These are phyloP conservation scores for Nicator chloris DNA, from an alignment of 2,113 vertebrate species.

Conservation along the genomic window DNA sequence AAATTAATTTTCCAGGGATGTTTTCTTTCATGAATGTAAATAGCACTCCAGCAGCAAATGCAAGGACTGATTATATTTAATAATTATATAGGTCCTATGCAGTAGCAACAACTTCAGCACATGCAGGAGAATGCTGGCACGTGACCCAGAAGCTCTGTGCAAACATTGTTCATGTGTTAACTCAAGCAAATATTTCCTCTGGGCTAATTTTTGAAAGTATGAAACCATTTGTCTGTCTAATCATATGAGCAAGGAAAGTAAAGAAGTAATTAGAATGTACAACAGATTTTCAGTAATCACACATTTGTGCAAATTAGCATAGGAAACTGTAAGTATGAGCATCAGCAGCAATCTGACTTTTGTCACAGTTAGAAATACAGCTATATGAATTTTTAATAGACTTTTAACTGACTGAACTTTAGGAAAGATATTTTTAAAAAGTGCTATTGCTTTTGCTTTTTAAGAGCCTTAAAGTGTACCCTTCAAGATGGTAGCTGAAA, in stretches of 20 bases:
- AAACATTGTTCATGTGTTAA: neutral
- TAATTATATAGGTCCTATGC: neutral
- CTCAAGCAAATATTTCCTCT: neutral
- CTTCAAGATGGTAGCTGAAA: neutral
- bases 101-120: neutral
- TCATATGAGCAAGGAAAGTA: neutral
- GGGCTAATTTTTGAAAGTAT: neutral
- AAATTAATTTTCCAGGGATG: neutral
- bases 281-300: neutral
- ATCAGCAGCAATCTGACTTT: neutral
- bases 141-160: neutral
- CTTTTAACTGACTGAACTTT: neutral
- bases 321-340: neutral
- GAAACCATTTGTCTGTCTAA: conserved; percentile 10
- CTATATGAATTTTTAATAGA: neutral
- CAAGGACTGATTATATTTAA: neutral
- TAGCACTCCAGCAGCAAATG: neutral
- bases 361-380: neutral
- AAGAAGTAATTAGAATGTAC: neutral
- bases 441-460: neutral
- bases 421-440: neutral
- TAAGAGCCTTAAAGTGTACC: neutral
- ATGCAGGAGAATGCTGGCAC: neutral
- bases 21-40: neutral
- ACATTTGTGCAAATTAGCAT: accelerated